Evolutionary conservation across 2,797 vertebrate species (phyloP).

Genomic region (Busarellus nigricollis): DNA sequence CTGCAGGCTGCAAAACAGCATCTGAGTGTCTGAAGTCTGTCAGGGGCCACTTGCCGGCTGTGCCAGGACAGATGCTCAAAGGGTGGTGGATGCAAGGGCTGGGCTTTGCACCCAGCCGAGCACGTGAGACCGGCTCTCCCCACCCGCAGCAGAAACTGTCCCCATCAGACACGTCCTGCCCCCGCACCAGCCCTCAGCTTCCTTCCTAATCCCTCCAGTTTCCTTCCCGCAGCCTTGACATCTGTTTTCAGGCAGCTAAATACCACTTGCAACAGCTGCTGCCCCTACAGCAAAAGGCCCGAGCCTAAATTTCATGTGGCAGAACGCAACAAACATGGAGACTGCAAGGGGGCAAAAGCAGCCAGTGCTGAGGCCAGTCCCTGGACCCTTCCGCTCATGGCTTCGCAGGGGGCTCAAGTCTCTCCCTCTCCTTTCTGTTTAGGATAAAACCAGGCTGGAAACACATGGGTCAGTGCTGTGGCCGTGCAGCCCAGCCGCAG

Average conservation of each 20-base stretch:
- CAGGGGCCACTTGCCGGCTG: not conserved
- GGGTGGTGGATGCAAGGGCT: not conserved
- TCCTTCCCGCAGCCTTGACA: not conserved
- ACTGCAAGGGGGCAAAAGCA: not conserved
- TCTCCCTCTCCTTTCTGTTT: not conserved
- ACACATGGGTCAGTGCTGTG: rapidly evolving
- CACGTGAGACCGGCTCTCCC: rapidly evolving
- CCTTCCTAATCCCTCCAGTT: not conserved
- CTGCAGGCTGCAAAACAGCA: not conserved
- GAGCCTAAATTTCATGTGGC: rapidly evolving
- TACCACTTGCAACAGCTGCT: not conserved
- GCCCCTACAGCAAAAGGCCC: not conserved
- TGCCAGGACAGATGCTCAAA: not conserved
- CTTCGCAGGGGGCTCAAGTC: rapidly evolving
- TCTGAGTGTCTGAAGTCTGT: rapidly evolving
- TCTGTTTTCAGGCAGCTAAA: not conserved
- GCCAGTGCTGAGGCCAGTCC: not conserved
- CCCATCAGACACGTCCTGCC: not conserved
- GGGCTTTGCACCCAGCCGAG: rapidly evolving
- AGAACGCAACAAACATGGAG: rapidly evolving
- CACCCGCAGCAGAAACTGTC: not conserved
- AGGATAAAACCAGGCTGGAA: not conserved
- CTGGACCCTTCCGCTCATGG: not conserved
- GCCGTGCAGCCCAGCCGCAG: rapidly evolving
- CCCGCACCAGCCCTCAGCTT: not conserved